These are phyloP conservation scores for Gonioctena quinquepunctata DNA, from an alignment of 1,140 invertebrate species.

Conservation along the genomic window DNA sequence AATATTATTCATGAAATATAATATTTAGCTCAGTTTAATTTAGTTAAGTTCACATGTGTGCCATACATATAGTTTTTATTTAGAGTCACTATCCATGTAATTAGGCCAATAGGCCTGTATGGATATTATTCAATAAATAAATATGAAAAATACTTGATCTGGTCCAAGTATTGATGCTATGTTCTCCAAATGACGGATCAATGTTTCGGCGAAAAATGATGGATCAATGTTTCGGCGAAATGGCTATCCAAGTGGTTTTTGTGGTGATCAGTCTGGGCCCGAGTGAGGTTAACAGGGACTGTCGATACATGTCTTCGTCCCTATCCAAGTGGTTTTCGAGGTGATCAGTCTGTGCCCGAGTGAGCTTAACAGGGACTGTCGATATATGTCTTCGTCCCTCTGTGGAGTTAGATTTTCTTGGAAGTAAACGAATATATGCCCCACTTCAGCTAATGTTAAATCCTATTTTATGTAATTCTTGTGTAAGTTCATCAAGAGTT, in stretches of 20 bases:
- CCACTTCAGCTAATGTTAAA: too few species aligned
- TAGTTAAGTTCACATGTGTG: too few species aligned
- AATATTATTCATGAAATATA: too few species aligned
- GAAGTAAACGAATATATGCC: conserved; percentile 47
- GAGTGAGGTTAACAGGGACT: conserved; percentile 47
- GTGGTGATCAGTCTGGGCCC: conserved; percentile 37
- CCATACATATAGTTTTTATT: too few species aligned
- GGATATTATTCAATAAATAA: too few species aligned
- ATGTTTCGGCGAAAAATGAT: conserved; percentile 41
- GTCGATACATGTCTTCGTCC: conserved; percentile 17
- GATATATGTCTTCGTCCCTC: conserved; percentile 15
- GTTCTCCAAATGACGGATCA: conserved; percentile 35
- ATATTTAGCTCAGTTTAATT: too few species aligned
- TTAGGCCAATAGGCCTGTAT: too few species aligned
- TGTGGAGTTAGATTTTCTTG: conserved; percentile 21
- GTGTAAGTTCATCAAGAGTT: too few species aligned
- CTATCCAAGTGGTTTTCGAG: conserved; percentile 37
- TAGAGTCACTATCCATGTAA: too few species aligned
- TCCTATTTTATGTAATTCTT: too few species aligned
- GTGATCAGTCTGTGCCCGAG: conserved; percentile 35
- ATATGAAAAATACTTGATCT: conserved; percentile 38
- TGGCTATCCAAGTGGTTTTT: conserved; percentile 33
- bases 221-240: conserved; percentile 43
- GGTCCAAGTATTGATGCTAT: conserved; percentile 37
- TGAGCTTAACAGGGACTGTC: conserved; percentile 46